These are phyloP conservation scores for Stegana nigrithorax DNA, from an alignment of 2,888 invertebrate species.

Conservation along the genomic window DNA sequence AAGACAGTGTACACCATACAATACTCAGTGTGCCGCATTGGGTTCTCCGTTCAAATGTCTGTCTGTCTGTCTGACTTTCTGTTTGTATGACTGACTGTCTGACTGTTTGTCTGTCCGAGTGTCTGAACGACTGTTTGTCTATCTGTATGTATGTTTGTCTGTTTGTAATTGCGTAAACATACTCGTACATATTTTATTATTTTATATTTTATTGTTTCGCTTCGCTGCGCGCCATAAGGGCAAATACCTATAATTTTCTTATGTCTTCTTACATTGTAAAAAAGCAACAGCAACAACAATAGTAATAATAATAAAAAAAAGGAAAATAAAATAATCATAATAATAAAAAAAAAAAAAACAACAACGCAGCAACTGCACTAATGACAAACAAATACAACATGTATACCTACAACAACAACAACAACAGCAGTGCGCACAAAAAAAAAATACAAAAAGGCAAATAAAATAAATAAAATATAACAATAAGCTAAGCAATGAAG, in stretches of 20 bases:
- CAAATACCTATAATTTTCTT: constrained; percentile 63
- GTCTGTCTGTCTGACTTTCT: background rate
- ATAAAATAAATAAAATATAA: background rate
- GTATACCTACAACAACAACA: too few species aligned
- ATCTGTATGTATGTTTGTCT: constrained; percentile 35
- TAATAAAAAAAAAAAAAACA: background rate
- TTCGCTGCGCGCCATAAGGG: constrained; percentile 61
- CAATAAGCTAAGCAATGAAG: background rate
- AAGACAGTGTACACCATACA: too few species aligned
- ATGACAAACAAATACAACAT: background rate
- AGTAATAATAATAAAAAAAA: constrained; percentile 25
- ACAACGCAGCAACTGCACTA: background rate
- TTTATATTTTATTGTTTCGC: constrained; percentile 64
- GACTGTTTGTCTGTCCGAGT: constrained; percentile 18
- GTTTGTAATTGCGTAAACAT: constrained; percentile 61
- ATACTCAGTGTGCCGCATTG: too few species aligned
- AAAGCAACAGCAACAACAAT: constrained; percentile 27
- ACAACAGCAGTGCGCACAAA: too few species aligned
- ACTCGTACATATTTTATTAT: constrained; percentile 61
- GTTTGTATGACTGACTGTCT: constrained; percentile 6
- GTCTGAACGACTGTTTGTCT: constrained; percentile 29
- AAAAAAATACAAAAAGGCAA: background rate
- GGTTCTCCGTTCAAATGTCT: too few species aligned
- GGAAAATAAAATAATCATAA: constrained; percentile 4
- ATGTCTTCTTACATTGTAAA: constrained; percentile 58